phyloP scores from a whole-genome alignment of 2,113 vertebrate species.

The Callorhinus ursinus region DNA sequence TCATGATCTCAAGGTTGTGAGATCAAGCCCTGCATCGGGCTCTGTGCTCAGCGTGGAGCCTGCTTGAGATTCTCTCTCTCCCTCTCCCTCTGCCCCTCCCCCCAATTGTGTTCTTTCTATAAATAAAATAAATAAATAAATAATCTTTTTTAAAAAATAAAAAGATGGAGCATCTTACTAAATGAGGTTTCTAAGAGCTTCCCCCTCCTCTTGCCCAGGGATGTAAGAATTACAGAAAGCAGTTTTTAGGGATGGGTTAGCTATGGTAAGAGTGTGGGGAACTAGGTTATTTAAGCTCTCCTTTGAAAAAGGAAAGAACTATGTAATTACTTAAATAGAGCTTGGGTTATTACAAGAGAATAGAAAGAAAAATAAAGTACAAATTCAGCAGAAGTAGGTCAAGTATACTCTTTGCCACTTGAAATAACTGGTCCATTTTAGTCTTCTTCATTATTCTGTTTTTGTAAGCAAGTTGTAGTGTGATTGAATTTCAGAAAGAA shows the following conservation, averaged over 20 bases:
- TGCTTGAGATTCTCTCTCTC: background rate
- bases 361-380: background rate
- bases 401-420: background rate
- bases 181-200: background rate
- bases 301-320: background rate
- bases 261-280: background rate
- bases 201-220: background rate
- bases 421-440: background rate
- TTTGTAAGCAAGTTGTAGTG: background rate
- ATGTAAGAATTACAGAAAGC: background rate
- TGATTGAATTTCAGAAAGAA: background rate
- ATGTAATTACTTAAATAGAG: background rate
- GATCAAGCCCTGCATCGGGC: background rate
- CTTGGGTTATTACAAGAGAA: background rate
- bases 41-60: background rate
- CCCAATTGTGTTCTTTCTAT: background rate
- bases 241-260: background rate
- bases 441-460: background rate
- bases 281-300: background rate
- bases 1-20: background rate
- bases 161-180: background rate
- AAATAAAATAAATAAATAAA: background rate
- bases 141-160: background rate
- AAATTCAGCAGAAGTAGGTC: constrained; percentile 18
- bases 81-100: background rate